Evolutionary conservation across 2,113 vertebrate genomes (phyloP).

Genomic region (Hippolais icterina): DNA sequence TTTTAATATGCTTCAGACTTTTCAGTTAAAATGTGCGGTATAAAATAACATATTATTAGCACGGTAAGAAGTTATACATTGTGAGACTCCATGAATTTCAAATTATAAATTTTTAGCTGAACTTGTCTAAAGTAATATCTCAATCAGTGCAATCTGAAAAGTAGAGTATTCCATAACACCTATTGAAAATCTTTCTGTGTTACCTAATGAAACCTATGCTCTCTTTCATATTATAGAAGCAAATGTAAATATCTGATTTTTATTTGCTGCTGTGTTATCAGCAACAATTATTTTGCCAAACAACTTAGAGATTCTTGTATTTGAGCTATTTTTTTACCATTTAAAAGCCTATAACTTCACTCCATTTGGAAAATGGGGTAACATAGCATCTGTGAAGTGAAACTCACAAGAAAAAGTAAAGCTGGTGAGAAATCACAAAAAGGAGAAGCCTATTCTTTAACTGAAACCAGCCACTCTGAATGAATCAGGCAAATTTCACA

Average conservation of each 20-base stretch:
- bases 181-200: neutral
- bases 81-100: neutral
- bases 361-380: neutral
- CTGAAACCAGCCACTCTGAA: conserved; percentile 6
- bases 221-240: neutral
- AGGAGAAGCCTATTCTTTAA: conserved; percentile 8
- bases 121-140: neutral
- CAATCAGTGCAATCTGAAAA: neutral
- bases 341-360: neutral
- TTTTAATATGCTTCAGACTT: neutral
- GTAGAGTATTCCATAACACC: neutral
- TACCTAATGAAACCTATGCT: neutral
- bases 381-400: conserved; percentile 3
- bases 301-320: neutral
- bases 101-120: neutral
- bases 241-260: neutral
- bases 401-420: neutral
- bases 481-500: neutral
- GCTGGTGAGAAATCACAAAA: conserved; percentile 15
- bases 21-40: neutral
- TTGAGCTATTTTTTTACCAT: neutral
- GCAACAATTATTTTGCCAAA: neutral
- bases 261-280: neutral
- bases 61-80: neutral
- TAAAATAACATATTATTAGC: neutral